Evolutionary conservation across 2,113 vertebrate genomes (phyloP).

Genomic region (Sylvietta virens): DNA sequence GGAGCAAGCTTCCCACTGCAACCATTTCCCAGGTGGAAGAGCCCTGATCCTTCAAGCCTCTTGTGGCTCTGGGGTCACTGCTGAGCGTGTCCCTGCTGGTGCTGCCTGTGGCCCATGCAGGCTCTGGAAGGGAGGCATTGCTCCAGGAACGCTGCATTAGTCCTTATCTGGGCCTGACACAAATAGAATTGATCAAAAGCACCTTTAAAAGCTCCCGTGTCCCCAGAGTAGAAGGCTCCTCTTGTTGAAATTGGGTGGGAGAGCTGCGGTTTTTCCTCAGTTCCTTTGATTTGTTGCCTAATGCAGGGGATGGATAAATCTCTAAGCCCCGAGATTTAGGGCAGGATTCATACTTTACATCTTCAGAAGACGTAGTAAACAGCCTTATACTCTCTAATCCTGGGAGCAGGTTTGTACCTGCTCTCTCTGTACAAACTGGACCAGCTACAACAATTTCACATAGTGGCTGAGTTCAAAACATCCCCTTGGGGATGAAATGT

Average conservation of each 20-base stretch:
- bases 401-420: slow-evolving; percentile 72
- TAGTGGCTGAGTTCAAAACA: slow-evolving; percentile 50
- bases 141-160: neutral
- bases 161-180: slow-evolving; percentile 5
- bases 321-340: slow-evolving; percentile 72
- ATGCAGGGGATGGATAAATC: slow-evolving; percentile 72
- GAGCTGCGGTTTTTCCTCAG: slow-evolving; percentile 65
- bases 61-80: neutral
- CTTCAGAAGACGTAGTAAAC: slow-evolving; percentile 71
- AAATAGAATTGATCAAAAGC: slow-evolving; percentile 53
- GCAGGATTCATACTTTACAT: slow-evolving; percentile 66
- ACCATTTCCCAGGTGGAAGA: neutral
- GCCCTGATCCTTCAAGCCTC: neutral
- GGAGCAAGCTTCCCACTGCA: accelerated
- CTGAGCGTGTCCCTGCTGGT: accelerated
- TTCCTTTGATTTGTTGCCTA: slow-evolving; percentile 77
- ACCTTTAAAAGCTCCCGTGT: neutral
- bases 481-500: slow-evolving; percentile 52
- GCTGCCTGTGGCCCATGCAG: accelerated
- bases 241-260: slow-evolving; percentile 61
- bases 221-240: slow-evolving; percentile 5
- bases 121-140: neutral
- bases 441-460: slow-evolving; percentile 53
- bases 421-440: slow-evolving; percentile 50
- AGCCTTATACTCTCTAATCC: slow-evolving; percentile 67